These are phyloP conservation scores for Lophochroa leadbeateri DNA, from an alignment of 2,113 vertebrate genomes.

Conservation along the genomic window DNA sequence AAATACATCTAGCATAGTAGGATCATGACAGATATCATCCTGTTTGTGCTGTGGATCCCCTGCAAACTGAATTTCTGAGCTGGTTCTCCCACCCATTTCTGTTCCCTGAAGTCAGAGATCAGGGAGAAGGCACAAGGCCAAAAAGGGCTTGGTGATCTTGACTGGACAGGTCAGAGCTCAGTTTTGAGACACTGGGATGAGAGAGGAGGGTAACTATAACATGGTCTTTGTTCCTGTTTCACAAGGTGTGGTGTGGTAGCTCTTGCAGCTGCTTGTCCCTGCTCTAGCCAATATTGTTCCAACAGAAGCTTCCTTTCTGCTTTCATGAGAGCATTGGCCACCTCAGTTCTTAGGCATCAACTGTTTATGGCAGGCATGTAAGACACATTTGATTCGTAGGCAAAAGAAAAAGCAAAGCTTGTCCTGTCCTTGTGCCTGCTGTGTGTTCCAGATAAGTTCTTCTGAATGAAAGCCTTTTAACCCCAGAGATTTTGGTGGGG, in stretches of 20 bases:
- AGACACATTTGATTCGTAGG: not conserved
- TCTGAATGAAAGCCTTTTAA: not conserved
- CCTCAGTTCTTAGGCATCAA: not conserved
- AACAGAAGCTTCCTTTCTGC: not conserved
- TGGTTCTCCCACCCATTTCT: not conserved
- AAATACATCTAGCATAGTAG: not conserved
- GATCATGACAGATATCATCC: rapidly evolving
- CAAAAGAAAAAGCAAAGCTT: not conserved
- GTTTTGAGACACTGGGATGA: not conserved
- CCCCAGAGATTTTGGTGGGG: not conserved
- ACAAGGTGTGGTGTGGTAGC: not conserved
- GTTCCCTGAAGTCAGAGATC: not conserved
- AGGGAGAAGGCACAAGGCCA: not conserved
- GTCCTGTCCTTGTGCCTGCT: not conserved
- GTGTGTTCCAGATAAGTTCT: not conserved
- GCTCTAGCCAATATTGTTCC: not conserved
- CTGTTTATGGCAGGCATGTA: not conserved
- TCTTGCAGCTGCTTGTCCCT: not conserved
- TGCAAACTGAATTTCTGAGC: not conserved
- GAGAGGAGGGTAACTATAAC: rapidly evolving
- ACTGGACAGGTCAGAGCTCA: not conserved
- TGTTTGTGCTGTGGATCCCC: not conserved
- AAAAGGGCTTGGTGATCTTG: not conserved
- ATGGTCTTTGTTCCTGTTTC: not conserved
- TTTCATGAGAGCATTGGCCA: not conserved